Evolutionary conservation across 2,797 vertebrate species (phyloP).

Genomic region (Xenentodon cancila): DNA sequence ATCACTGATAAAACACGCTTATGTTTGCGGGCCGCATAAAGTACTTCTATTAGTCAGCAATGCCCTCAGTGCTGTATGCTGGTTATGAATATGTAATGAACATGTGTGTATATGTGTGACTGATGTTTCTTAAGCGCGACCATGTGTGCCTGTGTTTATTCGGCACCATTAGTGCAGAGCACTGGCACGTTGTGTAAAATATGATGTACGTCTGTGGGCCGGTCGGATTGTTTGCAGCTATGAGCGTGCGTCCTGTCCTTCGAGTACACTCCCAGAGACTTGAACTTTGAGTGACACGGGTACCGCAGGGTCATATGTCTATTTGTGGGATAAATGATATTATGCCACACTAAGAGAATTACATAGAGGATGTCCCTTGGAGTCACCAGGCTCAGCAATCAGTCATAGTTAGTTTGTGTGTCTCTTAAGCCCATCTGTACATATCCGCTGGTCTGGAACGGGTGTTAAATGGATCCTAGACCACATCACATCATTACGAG

Average conservation of each 20-base stretch:
- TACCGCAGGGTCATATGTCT: conserved; percentile 77
- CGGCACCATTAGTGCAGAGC: conserved; percentile 28
- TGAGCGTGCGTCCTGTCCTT: conserved; percentile 63
- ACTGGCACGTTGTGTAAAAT: conserved; percentile 33
- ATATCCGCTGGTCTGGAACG: conserved; percentile 74
- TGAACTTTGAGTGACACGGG: conserved; percentile 79
- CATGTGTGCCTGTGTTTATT: conserved; percentile 32
- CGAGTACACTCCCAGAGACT: conserved; percentile 57
- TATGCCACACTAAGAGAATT: conserved; percentile 81
- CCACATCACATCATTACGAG: conserved; percentile 74
- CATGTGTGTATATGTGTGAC: conserved; percentile 42
- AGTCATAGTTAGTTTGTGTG: conserved; percentile 78
- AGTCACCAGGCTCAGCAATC: conserved; percentile 71
- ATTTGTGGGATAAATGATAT: conserved; percentile 81
- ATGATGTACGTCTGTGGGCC: conserved; percentile 46
- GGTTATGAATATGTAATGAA: conserved; percentile 65
- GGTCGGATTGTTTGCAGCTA: conserved; percentile 58
- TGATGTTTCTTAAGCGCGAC: conserved; percentile 51
- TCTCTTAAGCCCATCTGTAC: conserved; percentile 70
- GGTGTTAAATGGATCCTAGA: conserved; percentile 72
- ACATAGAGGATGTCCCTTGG: conserved; percentile 80
- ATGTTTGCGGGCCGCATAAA: conserved; percentile 63
- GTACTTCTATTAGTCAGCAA: conserved; percentile 76
- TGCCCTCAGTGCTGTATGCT: conserved; percentile 43
- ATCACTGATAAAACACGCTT: conserved; percentile 79